Conservation (phyloP, 2,888 invertebrate genomes). For the Craniophora ligustri region DNA sequence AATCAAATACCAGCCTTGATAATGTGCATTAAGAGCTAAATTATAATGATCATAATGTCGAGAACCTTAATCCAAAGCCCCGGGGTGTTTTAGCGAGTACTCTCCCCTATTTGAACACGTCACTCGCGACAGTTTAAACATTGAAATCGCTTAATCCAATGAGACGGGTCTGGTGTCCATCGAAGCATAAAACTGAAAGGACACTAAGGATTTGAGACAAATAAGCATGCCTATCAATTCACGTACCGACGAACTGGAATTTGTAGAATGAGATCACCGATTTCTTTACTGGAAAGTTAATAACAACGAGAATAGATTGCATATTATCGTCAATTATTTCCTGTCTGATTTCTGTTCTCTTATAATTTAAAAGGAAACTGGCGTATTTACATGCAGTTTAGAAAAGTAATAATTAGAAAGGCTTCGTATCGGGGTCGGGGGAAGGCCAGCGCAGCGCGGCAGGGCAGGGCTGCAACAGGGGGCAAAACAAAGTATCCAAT, state of each 20-base stretch:
- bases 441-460: constrained; percentile 52
- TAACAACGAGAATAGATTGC: constrained; percentile 35
- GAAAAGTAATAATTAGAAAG: constrained; percentile 80
- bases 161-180: constrained; percentile 71
- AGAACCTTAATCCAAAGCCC: constrained; percentile 53
- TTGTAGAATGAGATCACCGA: constrained; percentile 32
- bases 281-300: constrained; percentile 43
- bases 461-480: constrained; percentile 67
- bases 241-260: constrained; percentile 10
- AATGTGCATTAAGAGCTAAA: constrained; percentile 55
- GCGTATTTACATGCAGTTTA: constrained; percentile 64
- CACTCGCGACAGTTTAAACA: constrained; percentile 76
- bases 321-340: constrained; percentile 38
- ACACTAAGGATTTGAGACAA: constrained; percentile 54
- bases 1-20: constrained; percentile 49
- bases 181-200: constrained; percentile 67
- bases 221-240: constrained; percentile 27
- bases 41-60: constrained; percentile 29
- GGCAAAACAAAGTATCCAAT: constrained; percentile 82
- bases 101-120: constrained; percentile 73
- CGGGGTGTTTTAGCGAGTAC: constrained; percentile 68
- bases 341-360: constrained; percentile 31
- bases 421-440: constrained; percentile 70
- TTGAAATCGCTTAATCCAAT: constrained; percentile 84
- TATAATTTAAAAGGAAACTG: constrained; percentile 50